Evolutionary conservation across 37 sponge, comb jelly and placozoan species (phyloP), one percentile per base, ranked within the genome.

Genomic region (Beroe forskalii): DNA sequence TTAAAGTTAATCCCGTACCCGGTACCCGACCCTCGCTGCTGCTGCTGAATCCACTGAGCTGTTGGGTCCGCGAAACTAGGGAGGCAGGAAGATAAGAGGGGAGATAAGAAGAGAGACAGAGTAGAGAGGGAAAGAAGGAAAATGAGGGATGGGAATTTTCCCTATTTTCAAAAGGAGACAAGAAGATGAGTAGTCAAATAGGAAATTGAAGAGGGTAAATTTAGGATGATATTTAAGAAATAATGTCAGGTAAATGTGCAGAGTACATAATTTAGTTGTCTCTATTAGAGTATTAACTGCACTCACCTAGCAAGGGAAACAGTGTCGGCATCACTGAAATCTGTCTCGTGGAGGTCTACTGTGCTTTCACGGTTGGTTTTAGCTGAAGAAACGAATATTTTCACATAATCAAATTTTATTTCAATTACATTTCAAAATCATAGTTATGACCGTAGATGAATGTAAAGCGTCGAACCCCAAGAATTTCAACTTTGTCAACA

Each of bases 31-130:
- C 25, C 2, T 30, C 25, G 66, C 17, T 55, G 60, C 66, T 63
- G 66, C n/a, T n/a, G n/a, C 25, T 63, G 66, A 30, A 63, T 63
- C 66, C 66, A 63, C 66, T 63, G 66, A 20, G 66, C 66, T 8
- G 66, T 63, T 24, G 66, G 66, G 25, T 63, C 66, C 66, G 35
- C n/a, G n/a, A n/a, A n/a, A n/a, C n/a, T n/a, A n/a, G n/a, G n/a
- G n/a, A n/a, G n/a, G n/a, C n/a, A 55, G 60, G 60, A 55, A 55
- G 17, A 55, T 20, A 55, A 55, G 17, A 55, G 60, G 60, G 60
- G 60, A 55, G 60, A 17, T 20, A 55, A 55, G 17, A 55, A 55
- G 60, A 55, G 17, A 55, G 60, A 17, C 9, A 55, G 60, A 55
- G 60, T 9, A 55, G 17, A 17, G 9, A 55, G 75, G 14, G 30